Base-by-base conservation (phyloP, 2,888 invertebrate species). In the Drosophila algonquin region DNA sequence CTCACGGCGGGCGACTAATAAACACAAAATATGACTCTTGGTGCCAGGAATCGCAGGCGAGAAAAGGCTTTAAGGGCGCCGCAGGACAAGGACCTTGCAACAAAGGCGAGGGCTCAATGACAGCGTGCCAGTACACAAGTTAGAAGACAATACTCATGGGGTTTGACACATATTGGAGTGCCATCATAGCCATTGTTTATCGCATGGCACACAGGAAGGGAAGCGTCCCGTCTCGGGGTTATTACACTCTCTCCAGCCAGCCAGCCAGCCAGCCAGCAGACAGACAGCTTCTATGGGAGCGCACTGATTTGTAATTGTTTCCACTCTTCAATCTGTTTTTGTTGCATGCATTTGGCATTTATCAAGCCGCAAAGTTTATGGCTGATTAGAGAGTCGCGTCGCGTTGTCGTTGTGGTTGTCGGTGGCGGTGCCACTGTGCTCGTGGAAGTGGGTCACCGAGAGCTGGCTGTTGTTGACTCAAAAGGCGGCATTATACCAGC, bases 161-260 rank as follows among this genome's bases (percentile, higher is more conserved):
- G 81, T 21, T 77, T 86, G 87, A 79, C 81, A 83, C 76, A 88
- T 78, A 85, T 77, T 74, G 77, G 68, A 67, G 62, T 48, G 56
- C 2, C 56, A 45, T 48, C 24, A 14, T 10, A 24, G 40, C 53
- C 73, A 53, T 73, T 73, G 67, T 73, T 72, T 74, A 72, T 72
- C 72, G 53, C 67, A 64, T 72, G 65, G 53, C 65, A 52, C 27
- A 47, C 72, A 72, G 72, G 72, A 72, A 72, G 47, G 30, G 30
- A 8, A 30, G 8, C 32, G 18, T 46, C 10, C 3, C 32, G n/a
- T 50, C 53, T 32, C 58, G 72, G 46, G 72, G 67, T 74, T 75
- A 74, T 67, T 74, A 67, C 67, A 74, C 75, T 67, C 74, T 44
- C 40, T 21, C 21, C 3, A 21, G 21, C 3, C 21, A 21, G 21